Percentiles rank a stretch among this genome's conserved stretches.
phyloP scores from a whole-genome alignment of 2,888 invertebrate genomes.

The Xanthia togata region DNA sequence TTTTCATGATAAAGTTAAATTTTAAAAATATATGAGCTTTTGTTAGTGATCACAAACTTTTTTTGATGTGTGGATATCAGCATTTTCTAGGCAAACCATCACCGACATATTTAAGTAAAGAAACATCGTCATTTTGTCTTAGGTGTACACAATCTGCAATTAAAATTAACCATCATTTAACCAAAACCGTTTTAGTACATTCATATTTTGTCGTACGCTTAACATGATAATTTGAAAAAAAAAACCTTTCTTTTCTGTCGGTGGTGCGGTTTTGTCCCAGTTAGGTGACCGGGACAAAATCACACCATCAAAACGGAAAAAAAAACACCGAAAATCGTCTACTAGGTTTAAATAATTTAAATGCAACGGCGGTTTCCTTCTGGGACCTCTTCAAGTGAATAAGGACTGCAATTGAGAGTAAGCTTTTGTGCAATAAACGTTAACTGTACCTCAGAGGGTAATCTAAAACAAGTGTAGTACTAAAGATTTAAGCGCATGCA shows the following conservation, averaged over 20 bases:
- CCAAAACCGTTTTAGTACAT: neutral
- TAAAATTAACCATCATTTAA: neutral
- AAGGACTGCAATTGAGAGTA: conserved; percentile 26
- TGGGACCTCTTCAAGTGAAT: conserved; percentile 21
- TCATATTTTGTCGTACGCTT: neutral
- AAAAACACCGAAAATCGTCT: neutral
- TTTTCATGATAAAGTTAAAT: no score
- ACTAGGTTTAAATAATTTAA: neutral
- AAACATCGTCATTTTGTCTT: neutral
- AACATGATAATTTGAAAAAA: neutral
- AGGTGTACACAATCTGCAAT: neutral
- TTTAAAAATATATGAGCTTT: no score
- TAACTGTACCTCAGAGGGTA: conserved; percentile 31
- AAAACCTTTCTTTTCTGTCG: no score
- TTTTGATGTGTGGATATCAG: no score
- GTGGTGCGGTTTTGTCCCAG: no score
- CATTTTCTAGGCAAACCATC: neutral
- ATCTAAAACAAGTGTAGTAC: neutral
- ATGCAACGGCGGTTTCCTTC: neutral
- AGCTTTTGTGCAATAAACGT: conserved; percentile 34
- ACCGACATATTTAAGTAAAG: neutral
- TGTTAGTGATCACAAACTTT: no score
- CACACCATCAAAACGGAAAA: no score
- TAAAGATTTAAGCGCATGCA: neutral
- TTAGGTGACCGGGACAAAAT: no score